These are phyloP conservation scores for Aphelenchoides avenae DNA, from an alignment of 1,140 invertebrate species.

Conservation along the genomic window DNA sequence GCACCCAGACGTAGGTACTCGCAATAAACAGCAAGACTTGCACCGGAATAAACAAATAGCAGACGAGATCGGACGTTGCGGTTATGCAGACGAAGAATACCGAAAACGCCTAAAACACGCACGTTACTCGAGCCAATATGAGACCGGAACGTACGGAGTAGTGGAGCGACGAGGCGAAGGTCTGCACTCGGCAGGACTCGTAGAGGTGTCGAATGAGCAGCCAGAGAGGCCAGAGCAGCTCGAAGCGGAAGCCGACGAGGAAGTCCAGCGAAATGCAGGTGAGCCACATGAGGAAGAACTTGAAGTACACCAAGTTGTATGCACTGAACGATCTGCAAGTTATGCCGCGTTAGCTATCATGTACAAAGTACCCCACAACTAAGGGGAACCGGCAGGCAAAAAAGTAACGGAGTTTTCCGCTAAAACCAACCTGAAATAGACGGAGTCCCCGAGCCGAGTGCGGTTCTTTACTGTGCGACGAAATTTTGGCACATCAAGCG, in stretches of 20 bases:
- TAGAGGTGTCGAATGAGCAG: conserved; percentile 88
- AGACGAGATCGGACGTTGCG: conserved; percentile 95
- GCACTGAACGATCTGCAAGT: conserved; percentile 62
- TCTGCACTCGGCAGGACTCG: conserved; percentile 97
- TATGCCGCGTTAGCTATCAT: too few relatives aligned
- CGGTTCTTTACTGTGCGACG: conserved; percentile 38
- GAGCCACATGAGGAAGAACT: conserved; percentile 90
- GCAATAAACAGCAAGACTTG: conserved; percentile 76
- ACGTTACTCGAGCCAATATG: conserved; percentile 9
- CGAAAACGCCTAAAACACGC: conserved; percentile 80
- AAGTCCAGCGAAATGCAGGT: conserved; percentile 91
- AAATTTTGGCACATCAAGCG: conserved; percentile 49
- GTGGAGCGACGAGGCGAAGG: conserved; percentile 69
- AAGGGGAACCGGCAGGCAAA: background rate
- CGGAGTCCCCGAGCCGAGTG: conserved; percentile 45
- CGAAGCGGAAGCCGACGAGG: conserved; percentile 95
- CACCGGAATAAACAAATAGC: conserved; percentile 96
- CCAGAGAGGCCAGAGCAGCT: conserved; percentile 98
- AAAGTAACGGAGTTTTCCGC: conserved; percentile 3
- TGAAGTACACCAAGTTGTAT: conserved; percentile 89
- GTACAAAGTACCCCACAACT: background rate
- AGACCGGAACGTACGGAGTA: conserved; percentile 39
- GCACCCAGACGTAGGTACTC: conserved; percentile 97
- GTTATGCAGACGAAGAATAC: conserved; percentile 97
- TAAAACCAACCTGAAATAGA: conserved; percentile 42